These are phyloP conservation scores for Emydocephalus ijimae DNA, from an alignment of 2,113 vertebrate genomes.

Conservation along the genomic window DNA sequence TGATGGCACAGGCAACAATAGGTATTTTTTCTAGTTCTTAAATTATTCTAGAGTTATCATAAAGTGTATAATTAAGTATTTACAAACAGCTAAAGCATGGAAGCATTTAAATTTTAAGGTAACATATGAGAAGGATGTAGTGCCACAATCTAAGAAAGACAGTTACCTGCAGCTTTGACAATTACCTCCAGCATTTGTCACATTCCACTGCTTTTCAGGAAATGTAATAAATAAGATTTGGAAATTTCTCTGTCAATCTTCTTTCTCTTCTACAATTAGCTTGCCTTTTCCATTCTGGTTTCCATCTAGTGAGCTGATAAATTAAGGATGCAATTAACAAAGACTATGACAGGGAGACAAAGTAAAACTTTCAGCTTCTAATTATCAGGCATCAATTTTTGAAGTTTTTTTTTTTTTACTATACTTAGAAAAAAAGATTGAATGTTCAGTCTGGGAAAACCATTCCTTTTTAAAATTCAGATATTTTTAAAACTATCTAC, in stretches of 20 bases:
- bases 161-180: constrained; percentile 19
- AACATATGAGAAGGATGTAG: constrained; percentile 11
- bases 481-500: not conserved
- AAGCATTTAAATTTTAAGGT: not conserved
- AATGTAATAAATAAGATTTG: not conserved
- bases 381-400: not conserved
- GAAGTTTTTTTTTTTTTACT: not conserved
- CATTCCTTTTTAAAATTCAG: not conserved
- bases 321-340: constrained; percentile 16
- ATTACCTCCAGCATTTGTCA: constrained; percentile 1
- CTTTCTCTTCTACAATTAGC: constrained; percentile 8
- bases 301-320: constrained; percentile 2
- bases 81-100: not conserved
- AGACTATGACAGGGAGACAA: not conserved
- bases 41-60: not conserved
- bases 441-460: not conserved
- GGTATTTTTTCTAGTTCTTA: not conserved
- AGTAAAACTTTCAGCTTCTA: not conserved
- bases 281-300: not conserved
- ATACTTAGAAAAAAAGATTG: not conserved
- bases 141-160: not conserved
- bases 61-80: not conserved
- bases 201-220: constrained; percentile 32
- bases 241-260: not conserved
- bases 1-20: not conserved